A percentile compares a stretch with the other conserved stretches of the same genome.
Conservation (phyloP, 2,113 vertebrate genomes). For the Phalacrocorax brasilianus region DNA sequence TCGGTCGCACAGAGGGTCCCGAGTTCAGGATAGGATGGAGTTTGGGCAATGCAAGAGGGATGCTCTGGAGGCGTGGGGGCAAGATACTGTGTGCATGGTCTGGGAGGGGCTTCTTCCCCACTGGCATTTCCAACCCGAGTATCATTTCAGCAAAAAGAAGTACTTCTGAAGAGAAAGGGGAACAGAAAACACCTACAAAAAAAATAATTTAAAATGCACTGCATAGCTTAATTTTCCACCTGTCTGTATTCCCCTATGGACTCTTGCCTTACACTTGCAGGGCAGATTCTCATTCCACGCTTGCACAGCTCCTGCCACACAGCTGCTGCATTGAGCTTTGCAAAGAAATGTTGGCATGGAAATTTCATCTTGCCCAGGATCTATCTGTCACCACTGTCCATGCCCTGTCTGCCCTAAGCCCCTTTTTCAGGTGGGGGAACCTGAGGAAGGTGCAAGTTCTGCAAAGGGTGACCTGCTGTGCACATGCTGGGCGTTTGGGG, state of each 20-base stretch:
- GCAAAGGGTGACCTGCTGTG: not conserved
- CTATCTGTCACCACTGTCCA: not conserved
- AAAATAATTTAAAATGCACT: not conserved
- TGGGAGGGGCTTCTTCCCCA: not conserved
- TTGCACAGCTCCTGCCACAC: not conserved
- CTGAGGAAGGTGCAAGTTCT: not conserved
- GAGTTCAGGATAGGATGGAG: not conserved
- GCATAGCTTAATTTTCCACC: not conserved
- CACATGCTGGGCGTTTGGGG: not conserved
- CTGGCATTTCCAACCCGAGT: not conserved
- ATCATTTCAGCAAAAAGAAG: not conserved
- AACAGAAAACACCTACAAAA: not conserved
- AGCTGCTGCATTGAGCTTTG: not conserved
- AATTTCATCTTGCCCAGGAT: not conserved
- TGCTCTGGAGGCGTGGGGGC: not conserved
- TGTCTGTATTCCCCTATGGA: not conserved
- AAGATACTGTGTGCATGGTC: accelerated
- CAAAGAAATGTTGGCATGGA: not conserved
- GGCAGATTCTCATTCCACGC: not conserved
- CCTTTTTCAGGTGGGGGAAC: not conserved
- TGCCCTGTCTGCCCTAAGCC: not conserved
- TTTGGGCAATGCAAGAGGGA: not conserved
- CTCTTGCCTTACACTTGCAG: not conserved
- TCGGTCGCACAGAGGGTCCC: not conserved
- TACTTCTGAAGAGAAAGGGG: not conserved